Evolutionary conservation across 2,797 vertebrate genomes (phyloP), one percentile per base, ranked within the genome.

Genomic region (Prunella strophiata): DNA sequence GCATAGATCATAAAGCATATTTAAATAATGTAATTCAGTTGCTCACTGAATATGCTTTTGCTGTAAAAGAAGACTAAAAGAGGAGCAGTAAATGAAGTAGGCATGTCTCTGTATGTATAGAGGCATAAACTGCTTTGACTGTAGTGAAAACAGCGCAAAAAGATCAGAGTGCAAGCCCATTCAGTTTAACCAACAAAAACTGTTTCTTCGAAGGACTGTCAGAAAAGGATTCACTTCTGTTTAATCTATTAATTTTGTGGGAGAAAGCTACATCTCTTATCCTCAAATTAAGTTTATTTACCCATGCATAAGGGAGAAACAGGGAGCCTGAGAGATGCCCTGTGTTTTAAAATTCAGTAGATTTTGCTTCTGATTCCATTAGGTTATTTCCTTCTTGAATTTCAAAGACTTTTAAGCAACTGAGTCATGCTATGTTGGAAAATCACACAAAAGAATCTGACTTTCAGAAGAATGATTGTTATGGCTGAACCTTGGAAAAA

Each of bases 351-450:
- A 92, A 95, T 81, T 77, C 57, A 55, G 50, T 80, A 45, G 54
- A 54, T 80, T 89, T 92, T 92, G 9, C 76, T 72, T 91, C 54
- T 86, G 70, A 65, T 88, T 93, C 58, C 51, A 68, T 88, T 72
- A 75, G 65, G 48, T 80, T 77, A 42, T 89, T 94, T 93, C 32
- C 62, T 92, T 88, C 65, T 88, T 87, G 34, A 77, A 85, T 91
- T 91, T 94, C 82, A 78, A 61, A 93, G 51, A 70, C 70, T 91
- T 85, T 29, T 38, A 74, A 89, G 78, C 63, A 92, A 76, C 57
- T 74, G 71, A 95, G 50, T 91, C 68, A 71, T 65, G 58, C 75
- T 76, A 42, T 3, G 0, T 26, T 38, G 67, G 54, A 91, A 89
- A 87, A 93, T 71, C 27, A 36, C 84, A 88, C 57, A 70, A 74